A percentile compares a stretch with the other conserved stretches of the same genome.
Conservation (phyloP, 2,888 invertebrate genomes). For the Belgica antarctica region DNA sequence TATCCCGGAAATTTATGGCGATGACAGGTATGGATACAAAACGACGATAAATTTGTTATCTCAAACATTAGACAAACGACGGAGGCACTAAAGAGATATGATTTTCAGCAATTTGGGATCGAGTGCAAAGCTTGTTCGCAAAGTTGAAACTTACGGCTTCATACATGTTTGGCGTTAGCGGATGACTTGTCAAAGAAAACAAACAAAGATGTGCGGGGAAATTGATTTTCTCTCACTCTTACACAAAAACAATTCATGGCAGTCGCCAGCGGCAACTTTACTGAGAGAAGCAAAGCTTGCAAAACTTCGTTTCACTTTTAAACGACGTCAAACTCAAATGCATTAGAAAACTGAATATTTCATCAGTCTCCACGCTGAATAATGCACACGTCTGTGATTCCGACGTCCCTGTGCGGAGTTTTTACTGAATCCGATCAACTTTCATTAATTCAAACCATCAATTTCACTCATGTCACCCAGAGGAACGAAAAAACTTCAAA, state of each 20-base stretch:
- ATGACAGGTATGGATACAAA: constrained; percentile 10
- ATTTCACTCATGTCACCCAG: neutral
- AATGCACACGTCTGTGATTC: too few relatives aligned
- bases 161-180: neutral
- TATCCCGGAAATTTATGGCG: constrained; percentile 11
- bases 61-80: neutral
- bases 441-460: constrained; percentile 9
- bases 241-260: neutral
- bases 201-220: neutral
- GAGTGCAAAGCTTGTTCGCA: neutral
- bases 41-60: constrained; percentile 20
- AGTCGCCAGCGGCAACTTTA: too few relatives aligned
- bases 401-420: too few relatives aligned
- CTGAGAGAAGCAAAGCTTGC: too few relatives aligned
- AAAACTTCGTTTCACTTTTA: too few relatives aligned
- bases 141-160: neutral
- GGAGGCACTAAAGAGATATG: neutral
- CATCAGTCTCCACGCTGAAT: too few relatives aligned
- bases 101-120: neutral
- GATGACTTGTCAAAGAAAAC: neutral
- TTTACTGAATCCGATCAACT: too few relatives aligned
- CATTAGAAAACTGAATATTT: too few relatives aligned
- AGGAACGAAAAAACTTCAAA: neutral
- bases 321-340: too few relatives aligned
- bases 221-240: neutral